Conservation (phyloP, 2,797 vertebrate genomes). For the Hephaestus fuliginosus region DNA sequence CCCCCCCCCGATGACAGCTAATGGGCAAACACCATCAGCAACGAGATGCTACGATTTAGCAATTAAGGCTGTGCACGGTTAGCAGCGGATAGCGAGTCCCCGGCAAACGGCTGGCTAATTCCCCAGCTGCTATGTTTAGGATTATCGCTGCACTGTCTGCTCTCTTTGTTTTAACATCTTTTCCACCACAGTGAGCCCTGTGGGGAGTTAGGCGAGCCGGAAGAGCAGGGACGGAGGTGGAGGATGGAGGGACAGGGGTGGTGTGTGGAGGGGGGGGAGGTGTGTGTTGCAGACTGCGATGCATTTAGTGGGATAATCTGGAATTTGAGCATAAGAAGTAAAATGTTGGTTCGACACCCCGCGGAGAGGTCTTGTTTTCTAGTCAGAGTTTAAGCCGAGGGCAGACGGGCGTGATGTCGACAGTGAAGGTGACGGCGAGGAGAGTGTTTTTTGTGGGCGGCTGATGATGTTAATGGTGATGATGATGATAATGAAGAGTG, state of each 20-base stretch:
- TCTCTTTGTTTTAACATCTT: conserved; percentile 82
- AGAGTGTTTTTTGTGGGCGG: no score
- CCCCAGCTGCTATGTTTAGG: conserved; percentile 77
- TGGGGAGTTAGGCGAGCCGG: conserved; percentile 64
- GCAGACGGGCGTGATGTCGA: conserved; percentile 44
- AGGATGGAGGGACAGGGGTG: background rate
- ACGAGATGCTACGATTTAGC: conserved; percentile 1
- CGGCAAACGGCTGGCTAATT: conserved; percentile 64
- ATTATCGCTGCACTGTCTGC: conserved; percentile 77
- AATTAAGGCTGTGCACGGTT: conserved; percentile 35
- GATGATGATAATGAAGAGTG: conserved; percentile 63
- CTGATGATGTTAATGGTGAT: no score
- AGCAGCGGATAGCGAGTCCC: conserved; percentile 30
- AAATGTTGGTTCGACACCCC: conserved; percentile 67
- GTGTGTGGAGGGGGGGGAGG: background rate
- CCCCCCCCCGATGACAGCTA: conserved; percentile 18
- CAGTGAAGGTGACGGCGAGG: conserved; percentile 24
- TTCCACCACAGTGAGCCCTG: conserved; percentile 78
- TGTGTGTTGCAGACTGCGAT: conserved; percentile 36
- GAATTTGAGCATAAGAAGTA: conserved; percentile 64
- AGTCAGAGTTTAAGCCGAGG: conserved; percentile 45
- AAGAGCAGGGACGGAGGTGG: conserved; percentile 52
- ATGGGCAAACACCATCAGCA: conserved; percentile 18
- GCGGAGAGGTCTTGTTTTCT: conserved; percentile 57
- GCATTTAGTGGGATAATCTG: conserved; percentile 75